Evolutionary conservation across 2,113 vertebrate species (phyloP).

Genomic region (Saguinus imperator): DNA sequence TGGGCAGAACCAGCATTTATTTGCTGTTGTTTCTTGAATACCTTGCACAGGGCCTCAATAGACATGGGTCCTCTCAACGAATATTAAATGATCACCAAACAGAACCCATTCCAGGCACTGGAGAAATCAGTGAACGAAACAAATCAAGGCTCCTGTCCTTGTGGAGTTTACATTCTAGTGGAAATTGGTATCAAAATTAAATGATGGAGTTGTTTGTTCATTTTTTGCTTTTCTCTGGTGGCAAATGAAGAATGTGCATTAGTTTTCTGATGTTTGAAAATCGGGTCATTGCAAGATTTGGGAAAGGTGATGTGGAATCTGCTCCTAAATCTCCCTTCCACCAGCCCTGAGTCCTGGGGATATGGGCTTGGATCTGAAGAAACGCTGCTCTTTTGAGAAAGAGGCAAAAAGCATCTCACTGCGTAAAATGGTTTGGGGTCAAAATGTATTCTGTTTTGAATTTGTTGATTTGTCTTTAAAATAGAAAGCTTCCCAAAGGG

Average conservation of each 20-base stretch:
- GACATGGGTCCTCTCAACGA: not conserved
- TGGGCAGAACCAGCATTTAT: not conserved
- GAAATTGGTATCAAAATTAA: not conserved
- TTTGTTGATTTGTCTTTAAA: constrained; percentile 76
- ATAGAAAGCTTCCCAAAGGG: constrained; percentile 79
- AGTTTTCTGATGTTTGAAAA: not conserved
- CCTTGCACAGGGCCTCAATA: not conserved
- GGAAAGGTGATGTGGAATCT: not conserved
- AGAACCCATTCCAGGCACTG: too few species aligned
- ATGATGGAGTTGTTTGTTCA: not conserved
- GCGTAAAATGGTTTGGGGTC: constrained; percentile 32
- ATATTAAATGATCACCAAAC: not conserved
- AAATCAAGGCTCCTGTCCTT: not conserved
- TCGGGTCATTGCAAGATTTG: not conserved
- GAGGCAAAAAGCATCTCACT: not conserved
- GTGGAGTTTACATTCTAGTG: not conserved
- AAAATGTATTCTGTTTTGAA: constrained; percentile 56
- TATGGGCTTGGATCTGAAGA: not conserved
- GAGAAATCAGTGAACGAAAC: not conserved
- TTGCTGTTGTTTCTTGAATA: not conserved
- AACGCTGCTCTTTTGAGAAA: not conserved
- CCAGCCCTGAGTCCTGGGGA: not conserved
- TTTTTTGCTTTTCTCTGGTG: not conserved
- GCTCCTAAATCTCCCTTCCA: not conserved
- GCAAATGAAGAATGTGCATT: not conserved